Evolutionary conservation across 2,113 vertebrate species (phyloP).

Genomic region (Nettapus auritus): DNA sequence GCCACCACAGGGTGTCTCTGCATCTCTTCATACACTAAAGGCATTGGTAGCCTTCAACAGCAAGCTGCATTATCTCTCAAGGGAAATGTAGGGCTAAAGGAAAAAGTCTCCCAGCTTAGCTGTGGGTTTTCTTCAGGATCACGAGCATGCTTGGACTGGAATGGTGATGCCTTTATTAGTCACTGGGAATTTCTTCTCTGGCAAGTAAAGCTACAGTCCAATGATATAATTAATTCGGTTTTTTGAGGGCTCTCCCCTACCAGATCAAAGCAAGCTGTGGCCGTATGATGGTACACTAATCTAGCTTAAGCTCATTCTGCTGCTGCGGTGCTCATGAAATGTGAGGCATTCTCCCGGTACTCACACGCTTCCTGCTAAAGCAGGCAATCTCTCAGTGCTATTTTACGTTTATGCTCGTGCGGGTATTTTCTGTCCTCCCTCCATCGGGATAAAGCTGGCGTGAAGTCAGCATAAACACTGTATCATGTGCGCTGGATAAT

Average conservation of each 20-base stretch:
- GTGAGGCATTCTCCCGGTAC: background rate
- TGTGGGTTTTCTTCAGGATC: background rate
- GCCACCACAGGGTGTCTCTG: slow-evolving; percentile 63
- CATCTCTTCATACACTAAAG: background rate
- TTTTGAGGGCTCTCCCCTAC: background rate
- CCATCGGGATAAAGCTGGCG: background rate
- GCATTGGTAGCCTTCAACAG: background rate
- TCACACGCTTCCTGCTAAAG: background rate
- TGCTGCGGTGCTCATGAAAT: background rate
- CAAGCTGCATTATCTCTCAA: background rate
- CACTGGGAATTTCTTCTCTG: background rate
- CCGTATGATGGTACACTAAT: background rate
- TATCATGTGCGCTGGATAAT: background rate
- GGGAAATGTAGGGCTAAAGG: background rate
- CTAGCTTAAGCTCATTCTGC: background rate
- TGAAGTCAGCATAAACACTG: background rate
- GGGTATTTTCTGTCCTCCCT: background rate
- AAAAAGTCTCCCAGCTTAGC: background rate
- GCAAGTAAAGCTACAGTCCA: background rate
- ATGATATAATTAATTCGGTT: background rate
- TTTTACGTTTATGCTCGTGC: background rate
- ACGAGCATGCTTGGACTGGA: background rate
- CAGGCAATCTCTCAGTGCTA: background rate
- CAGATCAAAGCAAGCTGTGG: background rate
- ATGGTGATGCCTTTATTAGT: background rate